Base-by-base conservation (phyloP, 2,113 vertebrate species). In the Phalacrocorax aristotelis region DNA sequence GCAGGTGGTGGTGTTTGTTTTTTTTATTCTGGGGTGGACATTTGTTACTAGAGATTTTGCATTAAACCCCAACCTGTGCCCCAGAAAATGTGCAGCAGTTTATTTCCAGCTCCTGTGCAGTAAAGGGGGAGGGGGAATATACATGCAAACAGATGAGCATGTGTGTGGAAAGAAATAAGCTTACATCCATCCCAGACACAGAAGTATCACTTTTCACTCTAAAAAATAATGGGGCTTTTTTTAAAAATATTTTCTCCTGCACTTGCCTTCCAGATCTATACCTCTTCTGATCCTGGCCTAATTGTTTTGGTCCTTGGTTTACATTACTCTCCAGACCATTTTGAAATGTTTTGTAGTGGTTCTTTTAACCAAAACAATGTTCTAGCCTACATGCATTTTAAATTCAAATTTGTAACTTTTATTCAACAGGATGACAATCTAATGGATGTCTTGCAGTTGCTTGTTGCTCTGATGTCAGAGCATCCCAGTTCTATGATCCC, bases 401-500 rank as follows among this genome's bases (percentile, higher is more conserved):
- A 89, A 84, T 81, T 78, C 8, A 40, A 5, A 60, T 71, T 29
- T 90, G 13, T 86, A 66, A 91, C 66, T 89, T 94, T 52, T 80
- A 22, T 94, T 94, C 92, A 71, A 95, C 97, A 99, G 99, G 99
- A 99, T 97, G 99, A 99, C 97, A 99, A 99, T 97, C 98, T 99
- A 92, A 99, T 99, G 98, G 99, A 99, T 96, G 99, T 99, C 54
- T 98, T 99, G 72, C 99, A 99, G 97, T 97, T 99, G 87, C 97
- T 99, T 96, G 99, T 99, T 94, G 99, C 99, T 92, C 97, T 99
- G 95, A 99, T 99, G 99, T 98, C 99, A 84, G 99, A 99, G 96
- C 99, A 99, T 89, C 99, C 99, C 10, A 97, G 97, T 52, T 99
- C 99, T 62, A 99, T 99, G 99, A 98, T 99, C 86, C 99, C 99